Percentiles rank a stretch among this genome's conserved stretches.
phyloP scores from a whole-genome alignment of 2,797 vertebrate genomes.

The Synaphobranchus kaupii region DNA sequence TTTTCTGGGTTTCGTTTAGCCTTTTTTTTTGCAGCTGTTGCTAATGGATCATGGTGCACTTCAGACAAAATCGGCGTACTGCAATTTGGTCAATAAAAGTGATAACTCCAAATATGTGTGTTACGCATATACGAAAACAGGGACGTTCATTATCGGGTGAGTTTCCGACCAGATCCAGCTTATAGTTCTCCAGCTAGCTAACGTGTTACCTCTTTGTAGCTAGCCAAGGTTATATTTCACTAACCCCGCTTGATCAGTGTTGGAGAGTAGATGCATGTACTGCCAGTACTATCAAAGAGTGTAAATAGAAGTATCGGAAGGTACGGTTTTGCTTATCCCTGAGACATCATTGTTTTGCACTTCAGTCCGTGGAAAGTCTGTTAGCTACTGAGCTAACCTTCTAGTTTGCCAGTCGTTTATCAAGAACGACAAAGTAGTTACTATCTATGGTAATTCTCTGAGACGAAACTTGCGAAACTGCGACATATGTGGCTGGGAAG shows the following conservation, averaged over 20 bases:
- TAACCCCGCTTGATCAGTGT: neutral
- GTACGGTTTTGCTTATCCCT: neutral
- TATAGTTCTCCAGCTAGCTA: neutral
- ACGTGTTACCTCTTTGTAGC: neutral
- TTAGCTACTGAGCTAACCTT: neutral
- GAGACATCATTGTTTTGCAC: neutral
- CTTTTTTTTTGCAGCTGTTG: neutral
- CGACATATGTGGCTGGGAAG: neutral
- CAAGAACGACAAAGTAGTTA: neutral
- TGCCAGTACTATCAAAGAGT: neutral
- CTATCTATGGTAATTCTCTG: neutral
- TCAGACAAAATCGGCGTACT: constrained; percentile 38
- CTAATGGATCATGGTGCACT: constrained; percentile 11
- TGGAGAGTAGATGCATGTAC: neutral
- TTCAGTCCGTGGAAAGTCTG: neutral
- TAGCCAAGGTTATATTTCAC: neutral
- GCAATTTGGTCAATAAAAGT: constrained; percentile 57
- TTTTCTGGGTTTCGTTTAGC: constrained; percentile 28
- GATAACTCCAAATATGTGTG: constrained; percentile 58
- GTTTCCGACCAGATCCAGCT: constrained; percentile 33
- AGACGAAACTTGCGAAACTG: neutral
- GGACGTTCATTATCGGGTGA: constrained; percentile 59
- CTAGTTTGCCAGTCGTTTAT: neutral
- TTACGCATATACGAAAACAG: constrained; percentile 52
- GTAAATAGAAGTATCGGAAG: neutral